Conservation (phyloP, 2,113 vertebrate species). For the Antechinus flavipes region DNA sequence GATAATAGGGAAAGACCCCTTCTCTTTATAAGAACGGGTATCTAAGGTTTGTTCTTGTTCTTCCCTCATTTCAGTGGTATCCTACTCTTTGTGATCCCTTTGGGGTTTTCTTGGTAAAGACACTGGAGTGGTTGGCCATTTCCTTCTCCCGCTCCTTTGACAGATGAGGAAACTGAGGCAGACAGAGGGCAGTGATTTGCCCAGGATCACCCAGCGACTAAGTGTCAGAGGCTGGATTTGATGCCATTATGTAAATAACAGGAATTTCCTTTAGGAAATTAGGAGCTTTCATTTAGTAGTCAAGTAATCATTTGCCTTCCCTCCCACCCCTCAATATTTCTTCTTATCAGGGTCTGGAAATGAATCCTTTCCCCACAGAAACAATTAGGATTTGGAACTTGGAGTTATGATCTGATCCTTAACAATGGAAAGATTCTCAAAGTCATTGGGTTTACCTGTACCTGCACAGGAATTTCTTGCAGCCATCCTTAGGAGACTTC, state of each 20-base stretch:
- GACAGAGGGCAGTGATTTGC: neutral
- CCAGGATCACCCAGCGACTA: neutral
- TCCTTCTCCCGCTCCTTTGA: neutral
- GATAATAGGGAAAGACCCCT: slow-evolving; percentile 37
- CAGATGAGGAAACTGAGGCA: neutral
- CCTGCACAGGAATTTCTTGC: neutral
- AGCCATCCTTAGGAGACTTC: neutral
- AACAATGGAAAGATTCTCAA: neutral
- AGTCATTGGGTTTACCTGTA: neutral
- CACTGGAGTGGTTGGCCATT: neutral
- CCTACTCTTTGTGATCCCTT: too few species aligned
- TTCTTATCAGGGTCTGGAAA: slow-evolving; percentile 33
- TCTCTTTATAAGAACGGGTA: neutral
- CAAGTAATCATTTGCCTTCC: slow-evolving; percentile 44
- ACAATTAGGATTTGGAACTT: slow-evolving; percentile 45
- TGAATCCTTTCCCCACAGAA: slow-evolving; percentile 36
- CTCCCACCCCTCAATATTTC: neutral
- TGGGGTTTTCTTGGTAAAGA: neutral
- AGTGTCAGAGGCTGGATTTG: neutral
- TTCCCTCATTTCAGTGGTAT: too few species aligned
- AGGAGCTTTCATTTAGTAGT: neutral
- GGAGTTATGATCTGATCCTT: slow-evolving; percentile 28
- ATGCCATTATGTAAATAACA: slow-evolving; percentile 29
- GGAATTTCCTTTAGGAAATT: neutral
- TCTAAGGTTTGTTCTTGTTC: neutral